phyloP scores from a whole-genome alignment of 2,797 vertebrate species.

The Anabas testudineus region DNA sequence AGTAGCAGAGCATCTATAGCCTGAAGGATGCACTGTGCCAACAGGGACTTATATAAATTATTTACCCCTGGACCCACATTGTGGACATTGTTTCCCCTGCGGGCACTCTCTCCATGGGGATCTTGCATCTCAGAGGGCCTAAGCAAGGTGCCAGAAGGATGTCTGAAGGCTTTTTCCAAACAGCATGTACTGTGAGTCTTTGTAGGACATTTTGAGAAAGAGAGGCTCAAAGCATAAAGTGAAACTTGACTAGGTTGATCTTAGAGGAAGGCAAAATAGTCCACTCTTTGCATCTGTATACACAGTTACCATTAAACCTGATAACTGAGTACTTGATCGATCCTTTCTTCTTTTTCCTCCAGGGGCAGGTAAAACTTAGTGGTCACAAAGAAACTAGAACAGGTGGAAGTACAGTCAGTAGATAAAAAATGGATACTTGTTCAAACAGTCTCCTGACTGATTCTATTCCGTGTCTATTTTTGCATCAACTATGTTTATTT shows the following conservation, averaged over 20 bases:
- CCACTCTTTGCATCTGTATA: background rate
- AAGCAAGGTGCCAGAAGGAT: constrained; percentile 41
- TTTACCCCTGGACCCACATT: constrained; percentile 64
- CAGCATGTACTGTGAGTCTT: constrained; percentile 14
- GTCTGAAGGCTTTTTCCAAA: constrained; percentile 32
- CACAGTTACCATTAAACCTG: background rate
- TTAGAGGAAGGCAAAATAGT: constrained; percentile 6
- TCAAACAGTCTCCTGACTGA: constrained; percentile 8
- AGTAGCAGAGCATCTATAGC: constrained; percentile 55
- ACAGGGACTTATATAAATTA: constrained; percentile 66
- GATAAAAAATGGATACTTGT: constrained; percentile 5
- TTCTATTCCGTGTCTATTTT: constrained; percentile 39
- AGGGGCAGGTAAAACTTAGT: background rate
- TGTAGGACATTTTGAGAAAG: constrained; percentile 16
- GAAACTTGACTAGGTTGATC: constrained; percentile 5
- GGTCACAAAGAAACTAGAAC: constrained; percentile 17
- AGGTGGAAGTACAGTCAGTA: constrained; percentile 6
- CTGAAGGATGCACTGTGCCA: constrained; percentile 57
- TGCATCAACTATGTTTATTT: constrained; percentile 26
- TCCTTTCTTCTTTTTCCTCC: background rate
- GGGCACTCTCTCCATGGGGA: constrained; percentile 42
- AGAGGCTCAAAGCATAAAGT: constrained; percentile 4
- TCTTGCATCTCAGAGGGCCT: constrained; percentile 33
- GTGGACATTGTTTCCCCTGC: constrained; percentile 48
- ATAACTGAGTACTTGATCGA: background rate